Percentiles rank a stretch among this genome's conserved stretches.
These are phyloP conservation scores for Agonum fuliginosum DNA, from an alignment of 2,888 invertebrate species.

Conservation along the genomic window DNA sequence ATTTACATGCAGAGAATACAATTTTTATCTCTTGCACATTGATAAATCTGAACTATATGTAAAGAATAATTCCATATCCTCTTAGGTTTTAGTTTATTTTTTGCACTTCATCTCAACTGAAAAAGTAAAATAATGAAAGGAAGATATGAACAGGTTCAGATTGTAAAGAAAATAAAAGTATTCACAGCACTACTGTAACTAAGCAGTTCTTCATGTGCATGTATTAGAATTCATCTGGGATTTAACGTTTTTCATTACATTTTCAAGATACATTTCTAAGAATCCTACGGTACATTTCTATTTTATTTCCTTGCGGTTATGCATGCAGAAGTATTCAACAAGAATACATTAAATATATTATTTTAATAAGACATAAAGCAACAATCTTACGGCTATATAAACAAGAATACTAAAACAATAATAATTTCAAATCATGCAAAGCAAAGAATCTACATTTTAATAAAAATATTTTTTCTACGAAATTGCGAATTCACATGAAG, in stretches of 20 bases:
- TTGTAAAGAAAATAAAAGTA: neutral
- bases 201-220: too few relatives aligned
- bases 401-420: slow-evolving; percentile 36
- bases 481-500: too few relatives aligned
- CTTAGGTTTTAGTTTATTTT: too few relatives aligned
- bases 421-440: slow-evolving; percentile 31
- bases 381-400: slow-evolving; percentile 2
- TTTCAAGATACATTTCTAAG: slow-evolving; percentile 11
- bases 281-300: slow-evolving; percentile 24
- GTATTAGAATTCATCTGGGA: slow-evolving; percentile 3
- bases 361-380: slow-evolving; percentile 32
- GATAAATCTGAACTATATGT: too few relatives aligned
- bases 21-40: too few relatives aligned
- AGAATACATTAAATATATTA: slow-evolving; percentile 33
- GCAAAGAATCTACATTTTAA: slow-evolving; percentile 14
- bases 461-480: too few relatives aligned
- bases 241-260: neutral
- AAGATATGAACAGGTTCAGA: neutral
- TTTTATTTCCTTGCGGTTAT: slow-evolving; percentile 16
- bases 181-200: too few relatives aligned
- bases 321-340: neutral
- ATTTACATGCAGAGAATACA: too few relatives aligned
- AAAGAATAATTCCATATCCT: too few relatives aligned
- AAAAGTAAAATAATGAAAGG: neutral
- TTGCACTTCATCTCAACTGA: too few relatives aligned